phyloP scores from a whole-genome alignment of 2,797 vertebrate genomes.

The Diglossa cyanea region DNA sequence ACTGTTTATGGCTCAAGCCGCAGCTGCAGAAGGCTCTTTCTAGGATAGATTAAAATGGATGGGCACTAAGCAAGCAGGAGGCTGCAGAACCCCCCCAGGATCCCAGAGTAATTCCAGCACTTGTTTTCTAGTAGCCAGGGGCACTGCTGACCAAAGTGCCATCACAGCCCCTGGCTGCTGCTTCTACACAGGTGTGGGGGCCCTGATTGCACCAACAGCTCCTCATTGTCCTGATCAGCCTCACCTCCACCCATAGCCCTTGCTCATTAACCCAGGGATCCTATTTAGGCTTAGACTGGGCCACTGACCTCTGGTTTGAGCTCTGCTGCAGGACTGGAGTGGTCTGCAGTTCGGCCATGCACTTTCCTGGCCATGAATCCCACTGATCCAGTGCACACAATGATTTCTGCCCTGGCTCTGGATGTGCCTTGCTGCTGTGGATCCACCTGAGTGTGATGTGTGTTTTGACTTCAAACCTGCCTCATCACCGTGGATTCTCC shows the following conservation, averaged over 20 bases:
- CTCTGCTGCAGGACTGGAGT: rapidly evolving
- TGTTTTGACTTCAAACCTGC: not conserved
- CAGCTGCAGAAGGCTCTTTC: not conserved
- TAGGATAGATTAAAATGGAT: not conserved
- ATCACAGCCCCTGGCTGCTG: not conserved
- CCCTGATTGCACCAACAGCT: not conserved
- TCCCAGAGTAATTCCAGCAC: not conserved
- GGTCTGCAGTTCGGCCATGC: rapidly evolving
- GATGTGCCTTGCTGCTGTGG: rapidly evolving
- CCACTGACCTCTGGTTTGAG: rapidly evolving
- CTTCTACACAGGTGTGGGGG: not conserved
- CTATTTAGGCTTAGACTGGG: not conserved
- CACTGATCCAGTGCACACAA: rapidly evolving
- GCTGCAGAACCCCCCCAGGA: not conserved
- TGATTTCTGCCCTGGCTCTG: not conserved
- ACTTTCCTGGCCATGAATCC: rapidly evolving
- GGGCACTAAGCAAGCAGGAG: not conserved
- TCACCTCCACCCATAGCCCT: not conserved
- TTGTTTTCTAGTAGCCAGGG: not conserved
- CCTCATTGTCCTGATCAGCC: not conserved
- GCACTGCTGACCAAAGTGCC: not conserved
- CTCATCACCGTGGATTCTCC: rapidly evolving
- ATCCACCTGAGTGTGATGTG: not conserved
- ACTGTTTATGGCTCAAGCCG: not conserved
- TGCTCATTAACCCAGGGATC: not conserved